Base-by-base conservation (phyloP, 2,797 vertebrate species). In the Diglossa cyanea region DNA sequence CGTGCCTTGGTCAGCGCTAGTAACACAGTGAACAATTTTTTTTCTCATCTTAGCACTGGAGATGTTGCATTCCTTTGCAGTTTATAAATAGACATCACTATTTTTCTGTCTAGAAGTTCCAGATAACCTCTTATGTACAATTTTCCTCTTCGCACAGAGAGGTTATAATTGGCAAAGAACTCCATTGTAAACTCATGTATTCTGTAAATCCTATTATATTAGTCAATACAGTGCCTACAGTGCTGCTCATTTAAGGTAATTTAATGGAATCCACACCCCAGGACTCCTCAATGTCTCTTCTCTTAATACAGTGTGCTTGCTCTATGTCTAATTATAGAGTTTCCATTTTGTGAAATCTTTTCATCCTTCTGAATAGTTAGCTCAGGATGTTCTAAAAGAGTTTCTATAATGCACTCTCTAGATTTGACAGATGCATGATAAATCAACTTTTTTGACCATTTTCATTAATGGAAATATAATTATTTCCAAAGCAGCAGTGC, bases 391-490 rank as follows among this genome's bases (percentile, higher is more conserved):
- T 90, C 86, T 94, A 89, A 47, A 80, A 50, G 15, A 86, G 13
- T 91, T 65, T 85, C 65, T 95, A 50, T 87, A 96, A 96, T 94
- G 47, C 33, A 77, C 47, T 93, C 45, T 63, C 58, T 92, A 86
- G 54, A 94, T 95, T 93, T 84, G 67, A 95, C 24, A 61, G 39
- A 72, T 35, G n/a, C 30, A 87, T 86, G 19, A 47, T 63, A 51
- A 31, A 35, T 74, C 9, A 57, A 63, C 48, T 71, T 95, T 96
- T 95, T 92, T 81, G 53, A 83, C 73, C 47, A 84, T 86, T 94
- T 96, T 44, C 48, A 84, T 84, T 95, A 95, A 96, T 95, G 88
- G 94, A 93, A 95, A 96, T 40, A 73, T 82, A 96, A 94, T 96
- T 97, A 93, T 94, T 97, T 96, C 68, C 74, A 92, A 90, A 72